phyloP scores from a whole-genome alignment of 2,888 invertebrate species.

The Rotaria socialis region DNA sequence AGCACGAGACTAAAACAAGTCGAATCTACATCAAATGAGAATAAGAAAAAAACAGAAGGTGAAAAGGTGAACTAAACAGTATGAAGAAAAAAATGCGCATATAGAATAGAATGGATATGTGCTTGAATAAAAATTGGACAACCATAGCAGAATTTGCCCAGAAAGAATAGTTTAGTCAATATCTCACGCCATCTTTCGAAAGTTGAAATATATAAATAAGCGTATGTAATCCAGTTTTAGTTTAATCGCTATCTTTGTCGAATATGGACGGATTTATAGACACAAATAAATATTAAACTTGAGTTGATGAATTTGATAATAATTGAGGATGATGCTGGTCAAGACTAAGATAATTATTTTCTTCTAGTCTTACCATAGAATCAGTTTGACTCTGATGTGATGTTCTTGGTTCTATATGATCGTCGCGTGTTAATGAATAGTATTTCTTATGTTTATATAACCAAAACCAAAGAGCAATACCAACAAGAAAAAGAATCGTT shows the following conservation, averaged over 20 bases:
- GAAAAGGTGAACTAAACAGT: slow-evolving; percentile 11
- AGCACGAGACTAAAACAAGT: background rate
- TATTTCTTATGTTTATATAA: background rate
- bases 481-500: background rate
- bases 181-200: background rate
- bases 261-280: background rate
- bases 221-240: no score
- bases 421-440: background rate
- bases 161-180: background rate
- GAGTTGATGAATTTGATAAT: background rate
- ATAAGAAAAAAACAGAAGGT: background rate
- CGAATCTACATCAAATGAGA: background rate
- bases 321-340: background rate
- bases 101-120: background rate
- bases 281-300: background rate
- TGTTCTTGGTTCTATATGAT: background rate
- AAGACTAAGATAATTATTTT: background rate
- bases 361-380: background rate
- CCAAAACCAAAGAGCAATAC: slow-evolving; percentile 35
- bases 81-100: background rate
- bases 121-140: background rate
- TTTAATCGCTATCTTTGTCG: no score
- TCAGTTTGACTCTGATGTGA: background rate
- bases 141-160: background rate
- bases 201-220: no score